Base-by-base conservation (phyloP, 2,797 vertebrate genomes). In the Pygocentrus nattereri region DNA sequence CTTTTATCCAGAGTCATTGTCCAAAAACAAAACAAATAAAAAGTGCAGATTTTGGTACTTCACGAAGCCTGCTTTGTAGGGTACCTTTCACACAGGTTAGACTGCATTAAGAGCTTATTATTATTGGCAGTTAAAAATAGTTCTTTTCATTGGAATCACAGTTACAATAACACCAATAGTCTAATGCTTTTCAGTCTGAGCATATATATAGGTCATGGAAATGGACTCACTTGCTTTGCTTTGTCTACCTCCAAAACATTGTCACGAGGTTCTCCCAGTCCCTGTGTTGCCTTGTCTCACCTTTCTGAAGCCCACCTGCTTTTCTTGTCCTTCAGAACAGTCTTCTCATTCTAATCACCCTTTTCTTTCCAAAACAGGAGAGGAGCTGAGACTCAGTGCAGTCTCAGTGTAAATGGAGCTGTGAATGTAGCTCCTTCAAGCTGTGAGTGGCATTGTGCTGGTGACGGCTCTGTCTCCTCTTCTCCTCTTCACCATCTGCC, bases 181-280 rank as follows among this genome's bases (percentile, higher is more conserved):
- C 50, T 70, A 34, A 5, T 38, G 34, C 16, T 38, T 19, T 56
- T 62, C 62, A 56, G 41, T 18, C 31, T 56, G 71, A 54, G 61
- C 41, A 56, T 31, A 77, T 41, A 80, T 27, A 52, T 64, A 59
- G 70, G n/a, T 25, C 61, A 71, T 19, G 38, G 25, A 79, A 75
- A 70, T 50, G 44, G 6, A 73, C 59, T 76, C 68, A 52, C 74
- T 65, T 84, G 62, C 59, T 84, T 82, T 88, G 84, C 83, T 90
- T 91, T 89, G 89, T 91, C 87, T 91, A 82, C 73, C 73, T 78
- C 90, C 86, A 88, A 88, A 91, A 89, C 90, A 91, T 79, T 87
- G 85, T 89, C 90, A 90, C 85, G 72, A 87, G 84, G 85, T 88
- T 89, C 61, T 41, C 75, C 86, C 79, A 21, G 76, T 83, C 83